These are phyloP conservation scores for Drosophila flavopinicola DNA, from an alignment of 2,888 invertebrate species.

Conservation along the genomic window DNA sequence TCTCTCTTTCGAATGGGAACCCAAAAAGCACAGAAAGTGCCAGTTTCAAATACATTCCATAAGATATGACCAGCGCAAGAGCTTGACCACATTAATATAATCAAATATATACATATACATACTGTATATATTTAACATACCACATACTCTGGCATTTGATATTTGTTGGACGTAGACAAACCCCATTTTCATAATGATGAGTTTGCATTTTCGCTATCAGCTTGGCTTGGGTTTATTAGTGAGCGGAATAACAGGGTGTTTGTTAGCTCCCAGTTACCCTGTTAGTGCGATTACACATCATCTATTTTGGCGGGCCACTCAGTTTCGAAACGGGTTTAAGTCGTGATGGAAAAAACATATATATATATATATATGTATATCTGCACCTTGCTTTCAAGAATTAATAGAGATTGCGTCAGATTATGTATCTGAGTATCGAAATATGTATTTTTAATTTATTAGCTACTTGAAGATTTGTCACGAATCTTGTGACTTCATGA, in stretches of 20 bases:
- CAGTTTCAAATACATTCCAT: constrained; percentile 13
- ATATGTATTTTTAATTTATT: constrained; percentile 4
- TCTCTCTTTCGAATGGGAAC: constrained; percentile 38
- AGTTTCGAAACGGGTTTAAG: constrained; percentile 33
- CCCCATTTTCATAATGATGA: constrained; percentile 27
- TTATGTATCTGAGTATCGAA: neutral
- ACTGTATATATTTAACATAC: neutral
- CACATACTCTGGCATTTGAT: constrained; percentile 5
- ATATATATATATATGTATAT: neutral
- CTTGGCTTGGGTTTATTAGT: constrained; percentile 16
- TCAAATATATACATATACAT: constrained; percentile 2
- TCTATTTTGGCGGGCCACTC: constrained; percentile 42
- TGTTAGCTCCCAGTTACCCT: neutral
- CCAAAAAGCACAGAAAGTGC: constrained; percentile 23
- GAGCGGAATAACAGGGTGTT: constrained; percentile 18
- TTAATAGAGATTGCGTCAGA: constrained; percentile 28
- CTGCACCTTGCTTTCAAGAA: neutral
- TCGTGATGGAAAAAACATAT: neutral
- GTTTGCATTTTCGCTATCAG: constrained; percentile 45
- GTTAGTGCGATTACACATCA: constrained; percentile 9
- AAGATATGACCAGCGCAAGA: constrained; percentile 10
- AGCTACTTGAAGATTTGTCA: constrained; percentile 2
- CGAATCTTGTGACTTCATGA: constrained; percentile 18
- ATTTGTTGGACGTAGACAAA: constrained; percentile 24
- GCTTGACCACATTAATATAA: constrained; percentile 5